Evolutionary conservation across 2,888 invertebrate genomes (phyloP).

Genomic region (Strigamia transsilvanica): DNA sequence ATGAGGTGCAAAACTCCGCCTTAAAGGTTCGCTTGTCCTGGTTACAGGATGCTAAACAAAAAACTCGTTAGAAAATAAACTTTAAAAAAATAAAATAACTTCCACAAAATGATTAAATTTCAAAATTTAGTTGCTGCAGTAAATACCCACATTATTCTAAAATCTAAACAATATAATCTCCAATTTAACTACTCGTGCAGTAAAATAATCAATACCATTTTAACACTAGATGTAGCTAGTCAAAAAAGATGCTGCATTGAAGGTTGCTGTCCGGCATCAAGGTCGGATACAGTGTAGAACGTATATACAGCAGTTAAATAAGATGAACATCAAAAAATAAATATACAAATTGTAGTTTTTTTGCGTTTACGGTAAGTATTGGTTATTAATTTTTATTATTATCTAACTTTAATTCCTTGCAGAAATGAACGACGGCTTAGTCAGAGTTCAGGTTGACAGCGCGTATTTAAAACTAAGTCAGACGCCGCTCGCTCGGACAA

Average conservation of each 20-base stretch:
- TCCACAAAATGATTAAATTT: too few species aligned
- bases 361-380: too few species aligned
- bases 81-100: too few species aligned
- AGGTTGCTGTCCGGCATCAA: not conserved
- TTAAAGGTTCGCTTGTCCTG: not conserved
- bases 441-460: not conserved
- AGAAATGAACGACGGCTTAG: not conserved
- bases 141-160: too few species aligned
- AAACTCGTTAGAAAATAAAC: too few species aligned
- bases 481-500: slow-evolving; percentile 4
- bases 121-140: too few species aligned
- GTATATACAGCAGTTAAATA: not conserved
- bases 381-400: too few species aligned
- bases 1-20: not conserved
- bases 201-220: not conserved
- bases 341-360: too few species aligned
- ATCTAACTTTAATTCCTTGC: not conserved
- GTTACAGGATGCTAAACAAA: not conserved
- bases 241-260: not conserved
- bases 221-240: slow-evolving; percentile 16
- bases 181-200: too few species aligned
- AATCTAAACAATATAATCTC: too few species aligned
- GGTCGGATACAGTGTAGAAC: not conserved
- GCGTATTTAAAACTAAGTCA: not conserved
- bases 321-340: not conserved